phyloP scores from a whole-genome alignment of 2,113 vertebrate genomes.

The Axis porcinus region DNA sequence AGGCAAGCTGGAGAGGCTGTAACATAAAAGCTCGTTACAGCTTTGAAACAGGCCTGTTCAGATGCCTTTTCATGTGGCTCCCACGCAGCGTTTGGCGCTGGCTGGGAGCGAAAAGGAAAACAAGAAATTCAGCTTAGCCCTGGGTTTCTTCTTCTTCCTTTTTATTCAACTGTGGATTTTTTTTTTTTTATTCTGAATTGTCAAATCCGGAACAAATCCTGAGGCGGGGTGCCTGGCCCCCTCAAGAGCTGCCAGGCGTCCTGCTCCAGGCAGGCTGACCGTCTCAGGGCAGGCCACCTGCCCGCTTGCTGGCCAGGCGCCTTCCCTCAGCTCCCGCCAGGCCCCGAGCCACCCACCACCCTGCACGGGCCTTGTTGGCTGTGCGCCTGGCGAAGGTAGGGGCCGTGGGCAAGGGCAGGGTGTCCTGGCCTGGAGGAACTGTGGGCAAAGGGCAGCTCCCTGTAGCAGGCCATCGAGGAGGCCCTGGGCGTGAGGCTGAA shows the following conservation, averaged over 20 bases:
- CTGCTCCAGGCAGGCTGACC: not conserved
- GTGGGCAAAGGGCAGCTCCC: rapidly evolving
- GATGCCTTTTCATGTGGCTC: rapidly evolving
- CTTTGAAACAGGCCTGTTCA: too few species aligned
- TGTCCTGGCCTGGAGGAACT: not conserved
- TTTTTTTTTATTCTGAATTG: not conserved
- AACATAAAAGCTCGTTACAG: rapidly evolving
- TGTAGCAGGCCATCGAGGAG: rapidly evolving
- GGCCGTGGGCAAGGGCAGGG: not conserved
- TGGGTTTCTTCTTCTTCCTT: not conserved
- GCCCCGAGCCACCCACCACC: not conserved
- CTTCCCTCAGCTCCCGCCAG: not conserved
- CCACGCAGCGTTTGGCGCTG: rapidly evolving
- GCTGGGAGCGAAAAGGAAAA: not conserved
- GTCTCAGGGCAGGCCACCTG: not conserved
- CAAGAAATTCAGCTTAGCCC: rapidly evolving
- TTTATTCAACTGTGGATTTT: rapidly evolving
- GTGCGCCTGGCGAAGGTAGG: not conserved
- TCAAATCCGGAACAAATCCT: not conserved
- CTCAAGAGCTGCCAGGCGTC: not conserved
- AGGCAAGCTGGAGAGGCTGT: rapidly evolving
- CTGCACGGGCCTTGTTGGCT: too few species aligned
- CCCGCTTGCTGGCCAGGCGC: rapidly evolving
- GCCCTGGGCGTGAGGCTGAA: rapidly evolving
- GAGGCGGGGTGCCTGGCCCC: rapidly evolving